Base-by-base conservation (phyloP, 1,140 invertebrate species). In the Meloidogyne exigua region DNA sequence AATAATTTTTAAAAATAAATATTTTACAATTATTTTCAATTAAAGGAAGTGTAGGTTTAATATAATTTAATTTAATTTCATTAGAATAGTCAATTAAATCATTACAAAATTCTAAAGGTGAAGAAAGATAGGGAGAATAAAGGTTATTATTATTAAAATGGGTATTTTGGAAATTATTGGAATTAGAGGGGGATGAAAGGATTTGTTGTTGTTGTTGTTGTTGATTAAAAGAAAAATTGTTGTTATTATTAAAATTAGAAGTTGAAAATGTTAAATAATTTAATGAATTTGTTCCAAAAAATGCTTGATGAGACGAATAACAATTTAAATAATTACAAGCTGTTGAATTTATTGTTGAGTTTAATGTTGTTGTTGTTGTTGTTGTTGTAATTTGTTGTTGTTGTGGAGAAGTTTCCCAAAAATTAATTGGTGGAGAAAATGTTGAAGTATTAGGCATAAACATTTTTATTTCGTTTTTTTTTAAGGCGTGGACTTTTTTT, bases 1-100 rank as follows among this genome's bases (percentile, higher is more conserved):
- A 39, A 39, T 9, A 9, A 9, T 39, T 39, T 9, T 39, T 39
- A 39, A 39, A 9, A 39, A 10, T 9, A 10, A 39, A 39, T 3
- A 7, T 7, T 3, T 49, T 49, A 49, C 44, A 9, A 57, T 57
- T 39, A 39, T 39, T 57, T n/a, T n/a, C 49, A 57, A 57, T 57
- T 57, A 57, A 57, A n/a, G 49, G 49, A 57, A 57, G 13, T n/a
- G 49, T 57, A n/a, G 49, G 49, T 57, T 57, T 57, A n/a, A 57
- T 57, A n/a, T 5, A 57, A 57, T 57, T 57, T 57, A 57, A 57
- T 57, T n/a, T 57, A 57, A 57, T 57, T n/a, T n/a, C 18, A 57
- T 57, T n/a, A 57, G n/a, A 57, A 57, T 57, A 57, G 21, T 57
- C 49, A n/a, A 57, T 57, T 57, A 57, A 21, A 21, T 57, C 49